phyloP scores from a whole-genome alignment of 1,140 invertebrate species.

The Diorhabda elongata region DNA sequence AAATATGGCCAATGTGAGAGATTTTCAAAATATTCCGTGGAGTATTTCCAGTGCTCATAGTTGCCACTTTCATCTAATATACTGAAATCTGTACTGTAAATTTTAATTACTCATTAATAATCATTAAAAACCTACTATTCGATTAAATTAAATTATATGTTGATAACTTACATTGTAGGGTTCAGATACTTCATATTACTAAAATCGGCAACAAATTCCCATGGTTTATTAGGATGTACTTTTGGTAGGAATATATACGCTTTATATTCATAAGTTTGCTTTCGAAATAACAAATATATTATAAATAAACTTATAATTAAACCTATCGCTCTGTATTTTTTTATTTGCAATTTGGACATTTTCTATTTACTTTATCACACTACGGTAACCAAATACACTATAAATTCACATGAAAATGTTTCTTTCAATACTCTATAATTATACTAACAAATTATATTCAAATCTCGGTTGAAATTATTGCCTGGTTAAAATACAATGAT shows the following conservation, averaged over 20 bases:
- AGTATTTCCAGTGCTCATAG: conserved; percentile 66
- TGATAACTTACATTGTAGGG: conserved; percentile 63
- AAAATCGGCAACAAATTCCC: conserved; percentile 71
- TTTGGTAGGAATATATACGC: conserved; percentile 40
- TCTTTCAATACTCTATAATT: not conserved
- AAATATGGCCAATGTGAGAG: conserved; percentile 61
- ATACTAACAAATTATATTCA: not conserved
- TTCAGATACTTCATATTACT: conserved; percentile 67
- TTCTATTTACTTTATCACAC: not conserved
- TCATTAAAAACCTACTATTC: no score
- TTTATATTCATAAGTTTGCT: conserved; percentile 34
- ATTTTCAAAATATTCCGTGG: conserved; percentile 61
- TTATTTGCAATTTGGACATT: conserved; percentile 36
- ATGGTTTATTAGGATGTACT: conserved; percentile 56
- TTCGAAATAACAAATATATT: conserved; percentile 32
- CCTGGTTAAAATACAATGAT: not conserved
- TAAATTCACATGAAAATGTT: not conserved
- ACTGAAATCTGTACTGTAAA: conserved; percentile 57
- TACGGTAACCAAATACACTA: not conserved
- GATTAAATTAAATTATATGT: no score
- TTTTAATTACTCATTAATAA: no score
- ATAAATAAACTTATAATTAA: conserved; percentile 25
- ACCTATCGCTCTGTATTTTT: conserved; percentile 22
- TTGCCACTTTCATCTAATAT: conserved; percentile 61
- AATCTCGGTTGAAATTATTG: not conserved